A percentile compares a stretch with the other conserved stretches of the same genome.
Conservation (phyloP, 2,888 invertebrate genomes). For the Acrobeloides nanus region DNA sequence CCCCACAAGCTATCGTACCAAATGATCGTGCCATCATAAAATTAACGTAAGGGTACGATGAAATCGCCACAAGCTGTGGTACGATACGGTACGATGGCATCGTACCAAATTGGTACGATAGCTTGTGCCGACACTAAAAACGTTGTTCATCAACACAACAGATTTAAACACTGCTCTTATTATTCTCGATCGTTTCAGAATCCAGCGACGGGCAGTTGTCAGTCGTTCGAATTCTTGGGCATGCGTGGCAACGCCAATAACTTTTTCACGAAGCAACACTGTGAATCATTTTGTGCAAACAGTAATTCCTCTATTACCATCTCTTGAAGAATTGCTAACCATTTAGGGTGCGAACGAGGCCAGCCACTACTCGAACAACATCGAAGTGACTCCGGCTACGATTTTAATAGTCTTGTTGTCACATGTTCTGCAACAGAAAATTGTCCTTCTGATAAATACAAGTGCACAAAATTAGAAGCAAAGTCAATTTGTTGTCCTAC, state of each 20-base stretch:
- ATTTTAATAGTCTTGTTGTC: conserved; percentile 12
- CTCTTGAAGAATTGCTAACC: neutral
- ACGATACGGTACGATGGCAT: no score
- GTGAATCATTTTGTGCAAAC: conserved; percentile 35
- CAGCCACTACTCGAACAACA: conserved; percentile 29
- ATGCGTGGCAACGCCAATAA: conserved; percentile 44
- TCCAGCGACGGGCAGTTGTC: conserved; percentile 28
- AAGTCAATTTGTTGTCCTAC: conserved; percentile 22
- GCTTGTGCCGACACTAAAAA: no score
- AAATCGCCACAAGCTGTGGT: no score
- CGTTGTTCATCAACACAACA: no score
- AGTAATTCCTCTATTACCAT: conserved; percentile 26
- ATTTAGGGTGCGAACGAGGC: conserved; percentile 31
- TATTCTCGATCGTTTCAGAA: conserved; percentile 44
- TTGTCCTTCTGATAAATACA: conserved; percentile 19
- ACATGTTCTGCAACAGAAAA: conserved; percentile 11
- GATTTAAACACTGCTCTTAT: no score
- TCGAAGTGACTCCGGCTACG: no score
- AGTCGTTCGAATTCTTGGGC: conserved; percentile 34
- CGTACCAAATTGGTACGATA: no score
- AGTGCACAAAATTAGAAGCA: conserved; percentile 12
- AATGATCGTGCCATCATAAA: no score
- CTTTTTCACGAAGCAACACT: conserved; percentile 34
- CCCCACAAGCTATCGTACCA: conserved; percentile 8
- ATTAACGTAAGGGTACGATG: no score